A percentile compares a stretch with the other conserved stretches of the same genome.
These are phyloP conservation scores for Drosophila azteca DNA, from an alignment of 1,140 invertebrate genomes.

Conservation along the genomic window DNA sequence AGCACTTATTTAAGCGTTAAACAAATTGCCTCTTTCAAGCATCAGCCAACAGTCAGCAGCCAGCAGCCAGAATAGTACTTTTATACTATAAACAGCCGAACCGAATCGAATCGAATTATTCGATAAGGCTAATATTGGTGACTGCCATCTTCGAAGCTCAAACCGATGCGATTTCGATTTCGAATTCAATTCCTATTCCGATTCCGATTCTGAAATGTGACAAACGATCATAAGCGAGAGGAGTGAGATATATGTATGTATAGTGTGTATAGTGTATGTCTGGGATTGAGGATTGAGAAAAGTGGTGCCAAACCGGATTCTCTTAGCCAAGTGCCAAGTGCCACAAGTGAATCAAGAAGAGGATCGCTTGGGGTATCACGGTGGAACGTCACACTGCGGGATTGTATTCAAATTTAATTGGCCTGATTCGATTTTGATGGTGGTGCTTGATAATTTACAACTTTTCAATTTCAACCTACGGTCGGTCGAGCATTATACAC, in stretches of 20 bases:
- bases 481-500: constrained; percentile 61
- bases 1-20: constrained; percentile 52
- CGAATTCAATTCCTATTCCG: too few relatives aligned
- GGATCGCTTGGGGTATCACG: neutral
- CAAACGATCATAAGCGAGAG: too few relatives aligned
- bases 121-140: too few relatives aligned
- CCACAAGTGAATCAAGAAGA: neutral
- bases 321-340: constrained; percentile 14
- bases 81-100: too few relatives aligned
- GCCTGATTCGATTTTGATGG: constrained; percentile 79
- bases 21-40: constrained; percentile 47
- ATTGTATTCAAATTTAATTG: constrained; percentile 82
- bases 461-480: constrained; percentile 70
- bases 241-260: too few relatives aligned
- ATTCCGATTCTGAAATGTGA: too few relatives aligned
- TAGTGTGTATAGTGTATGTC: too few relatives aligned
- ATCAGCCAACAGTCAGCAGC: neutral
- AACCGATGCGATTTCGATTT: too few relatives aligned
- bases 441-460: constrained; percentile 71
- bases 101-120: too few relatives aligned
- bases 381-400: constrained; percentile 15
- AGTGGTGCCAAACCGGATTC: neutral
- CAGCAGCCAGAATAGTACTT: too few relatives aligned
- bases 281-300: too few relatives aligned
- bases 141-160: too few relatives aligned